Conservation (phyloP, 2,888 invertebrate species). For the Yponomeuta plumbellus region DNA sequence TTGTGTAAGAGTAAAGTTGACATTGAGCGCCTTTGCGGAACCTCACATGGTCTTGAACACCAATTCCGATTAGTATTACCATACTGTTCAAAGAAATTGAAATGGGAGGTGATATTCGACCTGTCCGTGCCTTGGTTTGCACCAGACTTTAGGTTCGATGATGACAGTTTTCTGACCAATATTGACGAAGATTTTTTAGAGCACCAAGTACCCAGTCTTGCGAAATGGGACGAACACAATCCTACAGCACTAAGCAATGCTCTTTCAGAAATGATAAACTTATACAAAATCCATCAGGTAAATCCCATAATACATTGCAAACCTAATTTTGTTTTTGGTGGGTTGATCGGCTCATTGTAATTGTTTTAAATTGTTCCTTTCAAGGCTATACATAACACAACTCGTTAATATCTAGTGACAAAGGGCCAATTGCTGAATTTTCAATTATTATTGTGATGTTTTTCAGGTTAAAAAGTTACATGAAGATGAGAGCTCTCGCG, state of each 20-base stretch:
- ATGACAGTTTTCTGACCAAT: constrained; percentile 79
- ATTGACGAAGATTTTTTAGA: constrained; percentile 73
- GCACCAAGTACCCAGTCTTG: constrained; percentile 75
- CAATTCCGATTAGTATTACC: constrained; percentile 81
- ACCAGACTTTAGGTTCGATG: constrained; percentile 85
- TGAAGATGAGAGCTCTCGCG: constrained; percentile 72
- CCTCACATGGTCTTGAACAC: constrained; percentile 50
- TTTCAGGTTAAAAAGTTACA: constrained; percentile 61
- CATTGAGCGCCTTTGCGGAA: constrained; percentile 57
- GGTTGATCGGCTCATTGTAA: too few relatives aligned
- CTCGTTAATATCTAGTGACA: too few relatives aligned
- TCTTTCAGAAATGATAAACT: constrained; percentile 76
- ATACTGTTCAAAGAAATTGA: constrained; percentile 80
- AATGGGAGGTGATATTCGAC: constrained; percentile 84
- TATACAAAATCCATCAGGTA: constrained; percentile 82
- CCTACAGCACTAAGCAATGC: constrained; percentile 77
- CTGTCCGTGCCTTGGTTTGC: constrained; percentile 78
- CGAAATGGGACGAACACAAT: constrained; percentile 79
- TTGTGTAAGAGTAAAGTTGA: constrained; percentile 67
- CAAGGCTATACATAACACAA: too few relatives aligned
- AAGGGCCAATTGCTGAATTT: too few relatives aligned
- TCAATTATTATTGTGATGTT: background rate
- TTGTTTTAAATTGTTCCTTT: too few relatives aligned
- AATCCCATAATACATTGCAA: constrained; percentile 18
- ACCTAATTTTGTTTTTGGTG: too few relatives aligned